phyloP scores from a whole-genome alignment of 1,140 invertebrate genomes.

The Dendroctonus valens region DNA sequence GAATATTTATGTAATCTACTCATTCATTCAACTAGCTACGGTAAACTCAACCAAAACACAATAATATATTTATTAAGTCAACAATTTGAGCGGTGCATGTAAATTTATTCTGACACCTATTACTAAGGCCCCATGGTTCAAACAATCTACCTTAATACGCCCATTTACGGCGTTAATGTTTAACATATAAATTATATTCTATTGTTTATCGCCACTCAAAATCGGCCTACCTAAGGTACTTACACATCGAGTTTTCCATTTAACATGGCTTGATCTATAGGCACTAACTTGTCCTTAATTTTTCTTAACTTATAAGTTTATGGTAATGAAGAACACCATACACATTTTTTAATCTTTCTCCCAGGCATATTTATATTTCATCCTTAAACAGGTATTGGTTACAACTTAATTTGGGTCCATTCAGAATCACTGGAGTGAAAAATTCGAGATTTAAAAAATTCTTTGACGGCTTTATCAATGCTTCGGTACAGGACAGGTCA shows the following conservation, averaged over 20 bases:
- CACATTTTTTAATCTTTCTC: background rate
- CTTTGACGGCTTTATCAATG: too few relatives aligned
- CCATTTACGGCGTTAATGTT: slow-evolving; percentile 21
- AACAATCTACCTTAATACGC: slow-evolving; percentile 28
- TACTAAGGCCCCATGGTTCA: slow-evolving; percentile 19
- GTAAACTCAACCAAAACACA: slow-evolving; percentile 13
- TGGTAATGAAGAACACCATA: slow-evolving; percentile 15
- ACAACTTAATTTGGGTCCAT: slow-evolving; percentile 33
- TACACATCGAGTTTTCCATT: slow-evolving; percentile 23
- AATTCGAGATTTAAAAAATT: slow-evolving; percentile 8
- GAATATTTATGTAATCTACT: slow-evolving; percentile 11
- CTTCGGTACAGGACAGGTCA: too few relatives aligned
- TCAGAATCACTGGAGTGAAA: slow-evolving; percentile 18
- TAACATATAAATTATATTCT: slow-evolving; percentile 27
- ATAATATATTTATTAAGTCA: slow-evolving; percentile 27
- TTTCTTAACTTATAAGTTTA: slow-evolving; percentile 17
- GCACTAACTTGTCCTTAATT: slow-evolving; percentile 22
- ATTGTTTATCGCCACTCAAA: slow-evolving; percentile 22
- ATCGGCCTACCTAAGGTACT: slow-evolving; percentile 22
- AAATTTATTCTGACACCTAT: slow-evolving; percentile 30
- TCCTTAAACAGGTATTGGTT: slow-evolving; percentile 28
- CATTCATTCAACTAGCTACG: background rate
- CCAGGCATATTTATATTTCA: slow-evolving; percentile 14
- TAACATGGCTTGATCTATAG: slow-evolving; percentile 21
- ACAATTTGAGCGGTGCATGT: slow-evolving; percentile 21